Percentiles rank a stretch among this genome's conserved stretches.
These are phyloP conservation scores for Craniophora ligustri DNA, from an alignment of 2,888 invertebrate species.

Conservation along the genomic window DNA sequence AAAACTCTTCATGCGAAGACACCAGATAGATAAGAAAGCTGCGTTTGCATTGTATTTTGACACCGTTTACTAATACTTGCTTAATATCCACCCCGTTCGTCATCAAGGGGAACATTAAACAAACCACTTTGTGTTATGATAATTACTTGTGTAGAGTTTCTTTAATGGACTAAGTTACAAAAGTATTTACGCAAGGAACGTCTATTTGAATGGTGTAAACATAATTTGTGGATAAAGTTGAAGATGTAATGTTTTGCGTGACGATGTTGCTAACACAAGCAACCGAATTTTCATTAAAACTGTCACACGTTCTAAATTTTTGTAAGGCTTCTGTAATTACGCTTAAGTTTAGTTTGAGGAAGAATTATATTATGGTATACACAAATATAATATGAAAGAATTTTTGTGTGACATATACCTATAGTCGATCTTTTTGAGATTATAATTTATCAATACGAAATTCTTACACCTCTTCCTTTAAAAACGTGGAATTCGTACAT, in stretches of 20 bases:
- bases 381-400: too few relatives aligned
- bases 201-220: conserved; percentile 85
- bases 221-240: conserved; percentile 84
- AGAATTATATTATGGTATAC: too few relatives aligned
- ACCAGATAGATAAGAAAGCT: conserved; percentile 28
- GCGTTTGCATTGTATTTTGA: conserved; percentile 50
- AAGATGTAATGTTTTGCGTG: conserved; percentile 77
- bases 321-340: conserved; percentile 38
- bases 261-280: conserved; percentile 73
- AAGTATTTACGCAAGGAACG: conserved; percentile 81
- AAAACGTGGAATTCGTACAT: too few relatives aligned
- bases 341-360: too few relatives aligned
- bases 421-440: too few relatives aligned
- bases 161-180: conserved; percentile 83
- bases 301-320: conserved; percentile 65
- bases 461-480: too few relatives aligned
- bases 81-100: conserved; percentile 62
- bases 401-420: too few relatives aligned
- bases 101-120: conserved; percentile 72
- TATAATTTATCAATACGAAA: too few relatives aligned
- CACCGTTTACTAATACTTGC: conserved; percentile 50
- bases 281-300: conserved; percentile 78
- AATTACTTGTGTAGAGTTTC: conserved; percentile 80
- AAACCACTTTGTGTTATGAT: conserved; percentile 78
- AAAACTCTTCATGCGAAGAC: conserved; percentile 38